phyloP scores from a whole-genome alignment of 1,140 invertebrate genomes.

The Chelonus insularis region DNA sequence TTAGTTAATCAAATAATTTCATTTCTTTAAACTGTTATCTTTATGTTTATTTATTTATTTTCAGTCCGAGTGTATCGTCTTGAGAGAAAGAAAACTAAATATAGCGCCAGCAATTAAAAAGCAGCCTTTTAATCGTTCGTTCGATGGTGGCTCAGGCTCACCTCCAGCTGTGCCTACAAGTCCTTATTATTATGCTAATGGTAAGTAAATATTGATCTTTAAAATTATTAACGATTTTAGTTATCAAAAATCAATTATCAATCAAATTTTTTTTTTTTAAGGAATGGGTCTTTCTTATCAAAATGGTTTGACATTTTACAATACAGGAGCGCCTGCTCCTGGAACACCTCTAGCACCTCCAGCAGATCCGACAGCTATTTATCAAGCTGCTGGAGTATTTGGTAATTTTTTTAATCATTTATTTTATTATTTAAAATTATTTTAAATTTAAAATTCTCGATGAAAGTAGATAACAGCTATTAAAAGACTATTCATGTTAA shows the following conservation, averaged over 20 bases:
- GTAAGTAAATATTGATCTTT: constrained; percentile 43
- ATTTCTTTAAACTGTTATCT: constrained; percentile 12
- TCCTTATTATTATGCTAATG: constrained; percentile 65
- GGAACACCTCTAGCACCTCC: constrained; percentile 52
- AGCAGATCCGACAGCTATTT: constrained; percentile 53
- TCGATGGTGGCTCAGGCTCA: constrained; percentile 55
- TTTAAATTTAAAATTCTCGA: no score
- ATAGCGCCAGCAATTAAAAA: constrained; percentile 91
- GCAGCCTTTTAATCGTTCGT: constrained; percentile 64
- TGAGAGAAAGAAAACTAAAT: constrained; percentile 83
- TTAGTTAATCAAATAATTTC: constrained; percentile 20
- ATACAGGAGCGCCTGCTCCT: constrained; percentile 50
- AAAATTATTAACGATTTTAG: no score
- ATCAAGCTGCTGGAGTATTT: constrained; percentile 58
- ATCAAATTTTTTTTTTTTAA: constrained; percentile 32
- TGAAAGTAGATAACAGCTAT: no score
- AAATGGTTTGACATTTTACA: constrained; percentile 65
- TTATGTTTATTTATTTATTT: constrained; percentile 41
- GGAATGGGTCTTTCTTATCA: constrained; percentile 62
- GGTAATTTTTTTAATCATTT: constrained; percentile 40
- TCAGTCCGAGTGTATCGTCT: constrained; percentile 73
- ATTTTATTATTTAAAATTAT: constrained; percentile 1
- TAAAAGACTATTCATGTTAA: background rate
- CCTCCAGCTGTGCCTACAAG: constrained; percentile 60
- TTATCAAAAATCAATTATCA: no score